Evolutionary conservation across 53 echinoderm and acorn worm genomes (phyloP).

Genomic region (Zoroaster sp.): DNA sequence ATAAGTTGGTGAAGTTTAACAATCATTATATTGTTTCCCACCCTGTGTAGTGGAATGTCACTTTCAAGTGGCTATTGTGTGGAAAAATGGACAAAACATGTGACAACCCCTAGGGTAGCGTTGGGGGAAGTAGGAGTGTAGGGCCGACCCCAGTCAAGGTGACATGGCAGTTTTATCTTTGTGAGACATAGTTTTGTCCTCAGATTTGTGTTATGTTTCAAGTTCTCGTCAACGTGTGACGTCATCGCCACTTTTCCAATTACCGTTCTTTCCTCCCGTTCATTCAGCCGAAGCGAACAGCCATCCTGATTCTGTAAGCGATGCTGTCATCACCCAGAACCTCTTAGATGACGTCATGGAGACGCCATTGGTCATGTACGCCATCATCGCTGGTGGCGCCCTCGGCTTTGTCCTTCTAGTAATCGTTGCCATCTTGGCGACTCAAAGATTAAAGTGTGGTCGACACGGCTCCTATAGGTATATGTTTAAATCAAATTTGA

Average conservation of each 20-base stretch:
- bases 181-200: too few relatives aligned
- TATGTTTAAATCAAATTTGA: too few relatives aligned
- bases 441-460: conserved; percentile 60
- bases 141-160: too few relatives aligned
- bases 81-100: too few relatives aligned
- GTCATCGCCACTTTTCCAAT: background rate
- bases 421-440: conserved; percentile 65
- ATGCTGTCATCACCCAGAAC: conserved; percentile 58
- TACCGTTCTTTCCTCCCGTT: background rate
- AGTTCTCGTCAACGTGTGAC: background rate
- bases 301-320: conserved; percentile 17
- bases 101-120: too few relatives aligned
- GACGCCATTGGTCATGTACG: conserved; percentile 80
- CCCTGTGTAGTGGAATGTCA: too few relatives aligned
- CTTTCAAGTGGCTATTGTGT: too few relatives aligned
- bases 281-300: conserved; percentile 17
- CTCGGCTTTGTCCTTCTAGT: conserved; percentile 66
- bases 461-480: conserved; percentile 80
- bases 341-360: conserved; percentile 62
- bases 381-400: conserved; percentile 84
- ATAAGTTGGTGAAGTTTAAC: too few relatives aligned
- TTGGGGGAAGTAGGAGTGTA: too few relatives aligned
- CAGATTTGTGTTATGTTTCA: too few relatives aligned
- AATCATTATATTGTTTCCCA: too few relatives aligned
- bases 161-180: too few relatives aligned